Percentiles rank a stretch among this genome's conserved stretches.
Evolutionary conservation across 2,113 vertebrate genomes (phyloP).

Genomic region (Mesoclemmys tuberculata): DNA sequence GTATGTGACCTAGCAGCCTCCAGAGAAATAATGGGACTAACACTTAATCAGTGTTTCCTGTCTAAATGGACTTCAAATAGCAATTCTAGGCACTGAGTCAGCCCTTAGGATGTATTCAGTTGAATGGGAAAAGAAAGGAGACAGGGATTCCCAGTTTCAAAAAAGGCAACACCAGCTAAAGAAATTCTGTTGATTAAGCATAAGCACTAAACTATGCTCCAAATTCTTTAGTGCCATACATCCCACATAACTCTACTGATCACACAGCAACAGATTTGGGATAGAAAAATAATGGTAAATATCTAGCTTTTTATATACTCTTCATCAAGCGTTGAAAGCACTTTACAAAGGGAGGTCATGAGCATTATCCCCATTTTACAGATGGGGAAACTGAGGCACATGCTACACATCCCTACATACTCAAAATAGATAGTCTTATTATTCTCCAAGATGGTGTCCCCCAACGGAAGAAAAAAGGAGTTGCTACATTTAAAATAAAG

Average conservation of each 20-base stretch:
- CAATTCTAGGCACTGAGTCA: constrained; percentile 39
- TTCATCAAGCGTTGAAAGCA: neutral
- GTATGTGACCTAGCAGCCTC: neutral
- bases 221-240: constrained; percentile 23
- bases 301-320: neutral
- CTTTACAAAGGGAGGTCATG: neutral
- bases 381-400: neutral
- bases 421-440: constrained; percentile 38
- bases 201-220: neutral
- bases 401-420: neutral
- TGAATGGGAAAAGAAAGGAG: constrained; percentile 33
- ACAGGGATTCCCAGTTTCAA: constrained; percentile 16
- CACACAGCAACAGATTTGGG: constrained; percentile 29
- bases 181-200: constrained; percentile 21
- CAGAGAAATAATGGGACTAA: neutral
- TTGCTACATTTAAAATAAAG: neutral
- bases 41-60: neutral
- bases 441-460: neutral
- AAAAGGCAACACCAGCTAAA: neutral
- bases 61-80: constrained; percentile 41
- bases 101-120: constrained; percentile 50
- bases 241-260: constrained; percentile 13
- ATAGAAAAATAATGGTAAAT: neutral
- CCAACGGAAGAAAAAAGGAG: neutral
- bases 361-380: neutral